Percentiles rank a stretch among this genome's conserved stretches.
Conservation (phyloP, 1,140 invertebrate genomes). For the Diorhabda sublineata region DNA sequence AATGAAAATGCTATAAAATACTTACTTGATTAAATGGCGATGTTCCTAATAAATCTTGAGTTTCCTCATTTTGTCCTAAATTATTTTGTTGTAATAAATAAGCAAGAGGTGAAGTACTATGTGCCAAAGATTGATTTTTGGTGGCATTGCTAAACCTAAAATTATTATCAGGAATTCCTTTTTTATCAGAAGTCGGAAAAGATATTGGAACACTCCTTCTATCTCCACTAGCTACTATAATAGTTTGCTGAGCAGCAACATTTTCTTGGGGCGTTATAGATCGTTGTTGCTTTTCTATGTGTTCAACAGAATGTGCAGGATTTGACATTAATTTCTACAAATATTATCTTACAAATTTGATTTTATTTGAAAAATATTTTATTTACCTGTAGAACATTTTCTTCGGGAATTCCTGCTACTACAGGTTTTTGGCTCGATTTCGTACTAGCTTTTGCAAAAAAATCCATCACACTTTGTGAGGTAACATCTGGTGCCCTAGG, state of each 20-base stretch:
- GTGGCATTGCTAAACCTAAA: constrained; percentile 45
- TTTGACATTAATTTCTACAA: constrained; percentile 65
- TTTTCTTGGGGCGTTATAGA: constrained; percentile 63
- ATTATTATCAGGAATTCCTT: constrained; percentile 46
- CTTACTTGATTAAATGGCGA: constrained; percentile 48
- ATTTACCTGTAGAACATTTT: constrained; percentile 52
- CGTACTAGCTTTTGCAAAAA: constrained; percentile 76
- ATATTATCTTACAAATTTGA: not conserved
- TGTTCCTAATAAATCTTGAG: constrained; percentile 43
- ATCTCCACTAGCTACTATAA: constrained; percentile 42
- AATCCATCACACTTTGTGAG: constrained; percentile 78
- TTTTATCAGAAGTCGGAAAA: constrained; percentile 33
- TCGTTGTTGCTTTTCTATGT: constrained; percentile 83
- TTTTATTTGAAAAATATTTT: not conserved
- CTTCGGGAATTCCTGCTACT: constrained; percentile 45
- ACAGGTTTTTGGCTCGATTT: constrained; percentile 52
- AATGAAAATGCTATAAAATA: not conserved
- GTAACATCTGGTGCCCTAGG: constrained; percentile 48
- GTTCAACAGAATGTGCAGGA: constrained; percentile 75
- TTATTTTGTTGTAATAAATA: constrained; percentile 47
- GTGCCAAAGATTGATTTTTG: not conserved
- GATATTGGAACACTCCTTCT: constrained; percentile 44
- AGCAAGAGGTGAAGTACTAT: constrained; percentile 45
- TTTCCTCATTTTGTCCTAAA: constrained; percentile 38
- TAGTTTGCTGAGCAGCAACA: constrained; percentile 40